Percentiles rank a stretch among this genome's conserved stretches.
phyloP scores from a whole-genome alignment of 1,140 invertebrate genomes.

The Rhopalosiphum maidis region DNA sequence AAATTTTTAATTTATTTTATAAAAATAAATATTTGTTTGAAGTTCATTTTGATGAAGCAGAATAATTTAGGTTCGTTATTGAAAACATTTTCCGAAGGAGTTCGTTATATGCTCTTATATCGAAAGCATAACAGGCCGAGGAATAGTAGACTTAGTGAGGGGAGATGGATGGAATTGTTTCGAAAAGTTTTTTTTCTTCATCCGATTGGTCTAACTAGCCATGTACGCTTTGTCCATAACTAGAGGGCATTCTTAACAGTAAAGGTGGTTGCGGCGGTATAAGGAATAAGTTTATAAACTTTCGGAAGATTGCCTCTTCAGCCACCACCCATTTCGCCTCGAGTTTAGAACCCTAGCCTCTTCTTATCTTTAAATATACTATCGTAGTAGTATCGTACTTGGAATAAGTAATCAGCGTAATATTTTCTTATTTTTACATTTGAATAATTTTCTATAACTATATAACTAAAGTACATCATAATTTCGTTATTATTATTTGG shows the following conservation, averaged over 20 bases:
- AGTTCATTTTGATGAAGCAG: not conserved
- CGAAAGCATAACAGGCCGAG: not conserved
- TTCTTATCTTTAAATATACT: not conserved
- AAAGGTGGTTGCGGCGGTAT: not conserved
- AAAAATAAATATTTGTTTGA: not conserved
- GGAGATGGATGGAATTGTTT: not conserved
- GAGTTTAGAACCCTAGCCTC: not conserved
- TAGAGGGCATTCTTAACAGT: constrained; percentile 8
- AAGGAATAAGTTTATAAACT: constrained; percentile 29
- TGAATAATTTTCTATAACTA: not conserved
- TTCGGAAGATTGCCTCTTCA: constrained; percentile 3
- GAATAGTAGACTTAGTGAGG: not conserved
- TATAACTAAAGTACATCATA: not conserved
- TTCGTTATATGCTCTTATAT: constrained; percentile 2
- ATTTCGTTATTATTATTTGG: not conserved
- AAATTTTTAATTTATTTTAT: not conserved
- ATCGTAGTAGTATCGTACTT: constrained; percentile 2
- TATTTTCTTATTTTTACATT: not conserved
- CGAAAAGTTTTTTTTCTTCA: constrained; percentile 14
- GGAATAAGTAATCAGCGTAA: not conserved
- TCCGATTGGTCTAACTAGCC: constrained; percentile 27
- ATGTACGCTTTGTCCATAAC: not conserved
- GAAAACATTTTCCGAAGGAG: not conserved
- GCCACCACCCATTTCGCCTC: not conserved
- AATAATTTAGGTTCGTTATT: constrained; percentile 26